Evolutionary conservation across 2,797 vertebrate species (phyloP), one percentile per base, ranked within the genome.

Genomic region (Gymnopithys bicolor): DNA sequence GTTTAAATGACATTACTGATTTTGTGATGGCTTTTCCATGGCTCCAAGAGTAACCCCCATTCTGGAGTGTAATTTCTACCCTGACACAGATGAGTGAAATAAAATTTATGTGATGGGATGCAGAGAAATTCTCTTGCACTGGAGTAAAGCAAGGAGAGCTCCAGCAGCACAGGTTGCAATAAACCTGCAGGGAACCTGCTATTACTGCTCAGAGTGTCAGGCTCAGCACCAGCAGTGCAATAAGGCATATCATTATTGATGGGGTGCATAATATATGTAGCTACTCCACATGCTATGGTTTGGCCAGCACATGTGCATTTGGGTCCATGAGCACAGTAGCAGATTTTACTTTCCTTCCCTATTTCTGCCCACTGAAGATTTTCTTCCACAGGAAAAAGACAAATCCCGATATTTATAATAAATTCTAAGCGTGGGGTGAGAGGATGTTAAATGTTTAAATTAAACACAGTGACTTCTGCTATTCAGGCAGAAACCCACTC

Each of bases 401-500:
- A 67, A 89, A 91, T 37, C 64, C 32, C 2, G 0, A 35, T 2
- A 0, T 56, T 68, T 86, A 46, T 21, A 75, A 56, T 66, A 13
- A 46, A 4, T 63, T 87, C 69, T 5, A 55, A 84, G 64, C 1
- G 1, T 53, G 75, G 52, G 32, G 52, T 48, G 59, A 73, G 46
- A 67, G 64, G 52, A 59, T 79, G 70, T 82, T 84, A 75, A 55
- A 79, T 27, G 13, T 84, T 84, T 89, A 73, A 82, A 73, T 73
- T 87, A 89, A 91, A 67, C 85, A 48, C 55, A 39, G 39, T 17
- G 79, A 28, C 35, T 82, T 55, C 45, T 80, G 82, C 70, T 73
- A 2, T 75, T 92, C 62, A 71, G 84, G 5, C 33, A 70, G 81
- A 45, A 86, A 37, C 84, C 53, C 33, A 22, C 62, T 75, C 78